Percentiles rank a stretch among this genome's conserved stretches.
Conservation (phyloP, 2,888 invertebrate genomes). For the Osmoderma eremita region DNA sequence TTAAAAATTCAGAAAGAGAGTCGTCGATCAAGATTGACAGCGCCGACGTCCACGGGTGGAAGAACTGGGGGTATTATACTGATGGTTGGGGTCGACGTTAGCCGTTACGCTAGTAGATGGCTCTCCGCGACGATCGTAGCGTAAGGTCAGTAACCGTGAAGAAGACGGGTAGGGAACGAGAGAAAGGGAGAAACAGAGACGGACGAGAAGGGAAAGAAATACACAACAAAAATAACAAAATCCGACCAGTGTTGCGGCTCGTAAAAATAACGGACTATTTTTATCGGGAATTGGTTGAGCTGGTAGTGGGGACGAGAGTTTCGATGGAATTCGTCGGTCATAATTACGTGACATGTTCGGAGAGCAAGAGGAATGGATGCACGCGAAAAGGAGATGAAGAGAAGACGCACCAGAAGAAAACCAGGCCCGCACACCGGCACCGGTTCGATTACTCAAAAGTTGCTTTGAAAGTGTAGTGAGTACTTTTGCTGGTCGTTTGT, state of each 20-base stretch:
- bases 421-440: conserved; percentile 29
- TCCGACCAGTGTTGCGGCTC: conserved; percentile 59
- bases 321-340: conserved; percentile 38
- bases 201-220: conserved; percentile 52
- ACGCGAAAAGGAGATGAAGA: conserved; percentile 16
- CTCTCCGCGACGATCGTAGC: conserved; percentile 51
- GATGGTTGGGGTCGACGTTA: conserved; percentile 46
- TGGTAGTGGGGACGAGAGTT: conserved; percentile 32
- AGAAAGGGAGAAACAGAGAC: conserved; percentile 42
- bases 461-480: conserved; percentile 15
- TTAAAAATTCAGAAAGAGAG: conserved; percentile 44
- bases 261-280: conserved; percentile 65
- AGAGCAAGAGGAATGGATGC: conserved; percentile 2
- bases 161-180: conserved; percentile 27
- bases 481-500: background rate
- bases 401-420: conserved; percentile 18
- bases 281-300: conserved; percentile 59
- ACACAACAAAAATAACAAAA: conserved; percentile 63
- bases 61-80: conserved; percentile 41
- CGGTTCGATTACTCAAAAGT: conserved; percentile 26
- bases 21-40: conserved; percentile 51
- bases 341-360: conserved; percentile 27
- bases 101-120: conserved; percentile 52
- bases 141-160: conserved; percentile 55
- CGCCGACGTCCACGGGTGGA: conserved; percentile 45